A percentile compares a stretch with the other conserved stretches of the same genome.
These are phyloP conservation scores for Cylas formicarius DNA, from an alignment of 1,140 invertebrate species.

Conservation along the genomic window DNA sequence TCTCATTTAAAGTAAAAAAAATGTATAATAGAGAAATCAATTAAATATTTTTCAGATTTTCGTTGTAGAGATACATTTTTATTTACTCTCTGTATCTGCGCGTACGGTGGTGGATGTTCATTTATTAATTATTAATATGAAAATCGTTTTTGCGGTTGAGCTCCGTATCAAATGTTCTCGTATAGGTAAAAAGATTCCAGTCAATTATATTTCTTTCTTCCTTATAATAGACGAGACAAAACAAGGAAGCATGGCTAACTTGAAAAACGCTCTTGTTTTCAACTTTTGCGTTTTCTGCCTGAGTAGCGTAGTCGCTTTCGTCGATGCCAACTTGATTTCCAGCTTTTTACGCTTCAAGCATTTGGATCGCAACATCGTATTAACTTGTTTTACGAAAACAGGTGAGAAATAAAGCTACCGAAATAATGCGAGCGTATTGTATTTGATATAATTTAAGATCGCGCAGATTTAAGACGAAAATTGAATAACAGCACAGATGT, in stretches of 20 bases:
- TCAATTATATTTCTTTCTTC: not conserved
- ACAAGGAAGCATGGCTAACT: too few relatives aligned
- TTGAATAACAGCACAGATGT: constrained; percentile 2
- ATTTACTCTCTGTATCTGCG: too few relatives aligned
- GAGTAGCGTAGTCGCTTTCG: not conserved
- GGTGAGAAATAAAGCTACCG: not conserved
- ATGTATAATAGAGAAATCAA: too few relatives aligned
- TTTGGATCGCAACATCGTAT: constrained; percentile 5
- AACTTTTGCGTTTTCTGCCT: not conserved
- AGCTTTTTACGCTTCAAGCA: constrained; percentile 8
- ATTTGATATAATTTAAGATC: not conserved
- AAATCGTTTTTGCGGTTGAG: constrained; percentile 4
- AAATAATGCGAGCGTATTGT: too few relatives aligned
- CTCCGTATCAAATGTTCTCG: not conserved
- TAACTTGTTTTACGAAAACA: constrained; percentile 6
- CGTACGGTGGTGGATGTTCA: too few relatives aligned
- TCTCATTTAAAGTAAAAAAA: too few relatives aligned
- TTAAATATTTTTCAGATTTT: too few relatives aligned
- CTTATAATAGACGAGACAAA: not conserved
- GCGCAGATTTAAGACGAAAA: not conserved
- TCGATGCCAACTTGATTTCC: constrained; percentile 4
- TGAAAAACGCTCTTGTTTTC: too few relatives aligned
- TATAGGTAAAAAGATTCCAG: constrained; percentile 1
- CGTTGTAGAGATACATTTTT: too few relatives aligned
- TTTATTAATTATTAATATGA: not conserved